Percentiles rank a stretch among this genome's conserved stretches.
phyloP scores from a whole-genome alignment of 2,888 invertebrate genomes.

The Cactoblastis cactorum region DNA sequence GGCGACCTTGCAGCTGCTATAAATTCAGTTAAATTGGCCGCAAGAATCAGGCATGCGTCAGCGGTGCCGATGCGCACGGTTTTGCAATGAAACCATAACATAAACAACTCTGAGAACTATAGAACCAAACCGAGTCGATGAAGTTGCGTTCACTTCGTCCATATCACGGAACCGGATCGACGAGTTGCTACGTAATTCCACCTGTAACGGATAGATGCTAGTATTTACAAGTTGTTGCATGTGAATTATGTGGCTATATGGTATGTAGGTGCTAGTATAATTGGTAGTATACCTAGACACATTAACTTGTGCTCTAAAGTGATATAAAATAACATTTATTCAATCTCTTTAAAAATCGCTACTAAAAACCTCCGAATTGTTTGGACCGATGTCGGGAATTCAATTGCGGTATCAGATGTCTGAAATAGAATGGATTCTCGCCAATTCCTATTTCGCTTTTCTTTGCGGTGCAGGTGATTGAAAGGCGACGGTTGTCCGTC shows the following conservation, averaged over 20 bases:
- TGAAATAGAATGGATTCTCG: conserved; percentile 35
- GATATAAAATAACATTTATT: background rate
- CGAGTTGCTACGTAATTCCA: conserved; percentile 49
- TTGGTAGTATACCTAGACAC: background rate
- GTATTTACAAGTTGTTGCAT: conserved; percentile 50
- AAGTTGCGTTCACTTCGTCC: conserved; percentile 27
- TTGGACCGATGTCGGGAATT: background rate
- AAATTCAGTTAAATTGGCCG: conserved; percentile 70
- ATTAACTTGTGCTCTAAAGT: too few relatives aligned
- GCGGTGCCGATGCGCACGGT: conserved; percentile 59
- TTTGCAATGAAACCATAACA: conserved; percentile 47
- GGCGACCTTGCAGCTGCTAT: conserved; percentile 72
- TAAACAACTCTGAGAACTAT: conserved; percentile 28
- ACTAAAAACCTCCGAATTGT: background rate
- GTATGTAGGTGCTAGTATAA: background rate
- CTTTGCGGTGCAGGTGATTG: conserved; percentile 52
- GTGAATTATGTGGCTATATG: conserved; percentile 13
- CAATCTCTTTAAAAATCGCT: background rate
- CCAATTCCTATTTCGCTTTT: conserved; percentile 38
- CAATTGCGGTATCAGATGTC: conserved; percentile 27
- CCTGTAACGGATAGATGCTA: conserved; percentile 53
- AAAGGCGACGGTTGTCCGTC: conserved; percentile 52
- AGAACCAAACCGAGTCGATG: conserved; percentile 28
- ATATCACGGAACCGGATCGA: conserved; percentile 49
- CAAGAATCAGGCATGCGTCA: conserved; percentile 64